A percentile compares a stretch with the other conserved stretches of the same genome.
phyloP scores from a whole-genome alignment of 2,888 invertebrate species.

The Latrodectus hesperus region DNA sequence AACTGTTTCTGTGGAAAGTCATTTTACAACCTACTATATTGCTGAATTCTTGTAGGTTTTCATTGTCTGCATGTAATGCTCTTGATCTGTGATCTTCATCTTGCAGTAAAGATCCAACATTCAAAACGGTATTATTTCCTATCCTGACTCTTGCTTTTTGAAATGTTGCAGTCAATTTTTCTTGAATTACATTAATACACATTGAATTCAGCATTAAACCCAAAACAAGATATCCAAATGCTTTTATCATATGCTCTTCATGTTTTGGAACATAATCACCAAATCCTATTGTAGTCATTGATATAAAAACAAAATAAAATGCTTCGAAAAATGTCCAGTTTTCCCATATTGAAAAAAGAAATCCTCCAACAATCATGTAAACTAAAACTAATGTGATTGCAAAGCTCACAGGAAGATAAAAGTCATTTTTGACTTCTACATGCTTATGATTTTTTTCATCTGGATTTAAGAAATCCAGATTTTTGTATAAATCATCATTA shows the following conservation, averaged over 20 bases:
- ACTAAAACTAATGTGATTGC: conserved; percentile 88
- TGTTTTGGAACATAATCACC: conserved; percentile 92
- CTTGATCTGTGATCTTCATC: conserved; percentile 67
- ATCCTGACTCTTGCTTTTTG: conserved; percentile 71
- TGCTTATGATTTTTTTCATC: conserved; percentile 78
- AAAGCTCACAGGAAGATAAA: conserved; percentile 92
- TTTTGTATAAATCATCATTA: conserved; percentile 66
- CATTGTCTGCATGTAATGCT: conserved; percentile 13
- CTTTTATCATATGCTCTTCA: conserved; percentile 90
- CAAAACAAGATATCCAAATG: conserved; percentile 90
- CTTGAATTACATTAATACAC: conserved; percentile 83
- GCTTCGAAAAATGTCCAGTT: conserved; percentile 94
- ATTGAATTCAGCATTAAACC: conserved; percentile 92
- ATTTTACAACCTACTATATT: conserved; percentile 31
- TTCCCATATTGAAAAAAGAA: conserved; percentile 72
- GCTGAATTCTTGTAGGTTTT: not conserved
- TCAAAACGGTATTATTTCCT: conserved; percentile 70
- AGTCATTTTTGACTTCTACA: conserved; percentile 89
- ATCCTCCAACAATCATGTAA: conserved; percentile 93
- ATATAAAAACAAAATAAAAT: conserved; percentile 95
- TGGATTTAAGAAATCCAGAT: conserved; percentile 59
- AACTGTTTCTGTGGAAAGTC: conserved; percentile 44
- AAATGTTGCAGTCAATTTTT: conserved; percentile 84
- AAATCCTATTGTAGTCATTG: conserved; percentile 96
- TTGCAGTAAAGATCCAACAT: conserved; percentile 68